Evolutionary conservation across 2,797 vertebrate species (phyloP).

Genomic region (Neosilurus mollespiculum): DNA sequence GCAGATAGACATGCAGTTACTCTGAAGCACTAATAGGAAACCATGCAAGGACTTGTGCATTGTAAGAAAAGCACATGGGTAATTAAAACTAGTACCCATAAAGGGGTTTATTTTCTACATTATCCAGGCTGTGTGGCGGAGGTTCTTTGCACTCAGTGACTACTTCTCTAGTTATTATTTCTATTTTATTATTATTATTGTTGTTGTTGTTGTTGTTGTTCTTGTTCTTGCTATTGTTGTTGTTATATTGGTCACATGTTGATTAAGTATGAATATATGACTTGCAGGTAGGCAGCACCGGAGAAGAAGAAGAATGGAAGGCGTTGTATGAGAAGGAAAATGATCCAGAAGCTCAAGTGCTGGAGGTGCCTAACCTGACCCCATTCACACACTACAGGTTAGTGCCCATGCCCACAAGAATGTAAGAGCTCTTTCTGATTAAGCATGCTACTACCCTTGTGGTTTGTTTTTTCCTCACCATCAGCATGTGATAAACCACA

Average conservation of each 20-base stretch:
- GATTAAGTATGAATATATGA: background rate
- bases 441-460: background rate
- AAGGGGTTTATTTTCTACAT: too few relatives aligned
- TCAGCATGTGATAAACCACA: slow-evolving; percentile 42
- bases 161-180: background rate
- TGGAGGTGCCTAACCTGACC: slow-evolving; percentile 87
- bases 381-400: slow-evolving; percentile 96
- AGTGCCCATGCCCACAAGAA: slow-evolving; percentile 48
- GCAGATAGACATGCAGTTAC: too few relatives aligned
- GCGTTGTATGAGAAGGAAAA: slow-evolving; percentile 85
- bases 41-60: too few relatives aligned
- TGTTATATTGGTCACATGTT: background rate
- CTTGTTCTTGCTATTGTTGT: background rate
- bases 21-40: too few relatives aligned
- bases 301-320: slow-evolving; percentile 84
- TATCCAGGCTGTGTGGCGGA: too few relatives aligned
- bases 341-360: slow-evolving; percentile 80
- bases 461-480: background rate
- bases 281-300: slow-evolving; percentile 76
- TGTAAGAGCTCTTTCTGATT: background rate
- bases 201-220: background rate
- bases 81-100: too few relatives aligned
- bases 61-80: too few relatives aligned
- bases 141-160: too few relatives aligned
- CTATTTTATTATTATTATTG: background rate